phyloP scores from a whole-genome alignment of 2,797 vertebrate genomes.

The Sternotherus odoratus region DNA sequence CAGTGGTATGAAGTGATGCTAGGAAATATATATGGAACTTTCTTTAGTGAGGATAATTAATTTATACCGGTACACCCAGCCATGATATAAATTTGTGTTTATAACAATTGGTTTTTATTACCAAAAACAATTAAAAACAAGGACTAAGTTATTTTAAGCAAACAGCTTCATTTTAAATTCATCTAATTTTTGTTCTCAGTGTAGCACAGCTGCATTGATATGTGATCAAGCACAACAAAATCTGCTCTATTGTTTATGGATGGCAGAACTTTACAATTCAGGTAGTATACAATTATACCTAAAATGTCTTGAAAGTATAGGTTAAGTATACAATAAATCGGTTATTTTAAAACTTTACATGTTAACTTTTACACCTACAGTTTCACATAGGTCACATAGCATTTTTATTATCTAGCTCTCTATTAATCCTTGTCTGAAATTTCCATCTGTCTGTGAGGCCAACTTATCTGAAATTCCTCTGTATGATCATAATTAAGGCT shows the following conservation, averaged over 20 bases:
- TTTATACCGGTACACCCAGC: background rate
- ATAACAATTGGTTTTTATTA: conserved; percentile 45
- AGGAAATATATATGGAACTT: background rate
- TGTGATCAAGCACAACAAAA: conserved; percentile 20
- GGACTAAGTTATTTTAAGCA: conserved; percentile 53
- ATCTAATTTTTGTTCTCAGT: conserved; percentile 44
- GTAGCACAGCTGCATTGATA: conserved; percentile 3
- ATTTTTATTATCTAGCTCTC: background rate
- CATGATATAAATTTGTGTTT: conserved; percentile 4
- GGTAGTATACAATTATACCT: background rate
- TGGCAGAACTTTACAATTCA: background rate
- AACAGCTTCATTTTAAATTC: conserved; percentile 35
- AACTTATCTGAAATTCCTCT: background rate
- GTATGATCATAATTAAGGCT: background rate
- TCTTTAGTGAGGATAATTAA: background rate
- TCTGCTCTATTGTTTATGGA: background rate
- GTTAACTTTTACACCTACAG: background rate
- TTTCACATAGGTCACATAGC: background rate
- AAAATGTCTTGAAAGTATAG: conserved; percentile 7
- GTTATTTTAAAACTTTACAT: background rate
- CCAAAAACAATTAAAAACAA: conserved; percentile 46
- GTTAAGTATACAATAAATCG: background rate
- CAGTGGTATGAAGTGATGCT: background rate
- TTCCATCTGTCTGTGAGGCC: background rate
- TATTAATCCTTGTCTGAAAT: background rate